Conservation (phyloP, 2,888 invertebrate species). For the Conops quadrifasciatus region DNA sequence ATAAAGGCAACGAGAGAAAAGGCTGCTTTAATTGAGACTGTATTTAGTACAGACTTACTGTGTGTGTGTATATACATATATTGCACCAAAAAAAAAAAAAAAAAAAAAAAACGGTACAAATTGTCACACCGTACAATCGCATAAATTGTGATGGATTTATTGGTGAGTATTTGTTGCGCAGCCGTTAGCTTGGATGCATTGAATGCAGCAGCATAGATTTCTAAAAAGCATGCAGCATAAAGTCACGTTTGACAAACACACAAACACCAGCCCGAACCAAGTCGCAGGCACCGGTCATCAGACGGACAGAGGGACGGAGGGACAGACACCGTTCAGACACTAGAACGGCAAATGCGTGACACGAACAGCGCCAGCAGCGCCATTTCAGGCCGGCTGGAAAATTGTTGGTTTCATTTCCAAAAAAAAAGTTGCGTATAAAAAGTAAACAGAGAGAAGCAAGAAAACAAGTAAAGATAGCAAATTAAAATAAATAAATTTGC, state of each 20-base stretch:
- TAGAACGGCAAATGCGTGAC: too few relatives aligned
- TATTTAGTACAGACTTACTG: too few relatives aligned
- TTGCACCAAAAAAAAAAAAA: too few relatives aligned
- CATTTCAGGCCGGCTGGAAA: too few relatives aligned
- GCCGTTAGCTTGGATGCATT: neutral
- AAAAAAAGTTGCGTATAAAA: neutral
- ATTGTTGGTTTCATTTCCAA: neutral
- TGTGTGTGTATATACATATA: too few relatives aligned
- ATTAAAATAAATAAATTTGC: neutral
- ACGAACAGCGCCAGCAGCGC: too few relatives aligned
- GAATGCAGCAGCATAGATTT: neutral
- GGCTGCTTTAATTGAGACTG: too few relatives aligned
- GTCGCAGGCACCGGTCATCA: neutral
- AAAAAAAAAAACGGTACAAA: neutral
- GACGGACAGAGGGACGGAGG: neutral
- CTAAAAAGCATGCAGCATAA: neutral
- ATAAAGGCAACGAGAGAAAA: too few relatives aligned
- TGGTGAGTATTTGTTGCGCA: neutral
- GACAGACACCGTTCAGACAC: neutral
- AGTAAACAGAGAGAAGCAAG: neutral
- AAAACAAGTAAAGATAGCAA: too few relatives aligned
- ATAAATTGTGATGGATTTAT: conserved; percentile 3
- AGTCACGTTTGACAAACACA: conserved; percentile 10
- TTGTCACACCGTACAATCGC: neutral
- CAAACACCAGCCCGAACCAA: too few relatives aligned